These are phyloP conservation scores for Oreocharis arfaki DNA, from an alignment of 2,113 vertebrate genomes.

Conservation along the genomic window DNA sequence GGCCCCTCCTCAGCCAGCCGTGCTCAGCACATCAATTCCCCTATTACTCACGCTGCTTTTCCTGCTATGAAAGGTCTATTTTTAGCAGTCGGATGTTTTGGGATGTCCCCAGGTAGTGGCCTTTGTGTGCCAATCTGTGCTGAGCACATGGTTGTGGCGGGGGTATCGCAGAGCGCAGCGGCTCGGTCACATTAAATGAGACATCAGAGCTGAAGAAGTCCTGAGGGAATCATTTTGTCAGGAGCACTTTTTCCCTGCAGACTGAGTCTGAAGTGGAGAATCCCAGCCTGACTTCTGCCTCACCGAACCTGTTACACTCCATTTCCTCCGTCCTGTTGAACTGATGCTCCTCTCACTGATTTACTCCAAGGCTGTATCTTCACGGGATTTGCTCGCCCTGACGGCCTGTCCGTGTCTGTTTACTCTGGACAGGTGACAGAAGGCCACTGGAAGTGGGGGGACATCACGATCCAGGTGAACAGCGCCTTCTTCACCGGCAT, in stretches of 20 bases:
- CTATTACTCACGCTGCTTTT: constrained; percentile 47
- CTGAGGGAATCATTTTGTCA: neutral
- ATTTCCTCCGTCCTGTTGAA: neutral
- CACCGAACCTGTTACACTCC: neutral
- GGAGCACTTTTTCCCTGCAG: neutral
- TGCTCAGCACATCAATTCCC: constrained; percentile 26
- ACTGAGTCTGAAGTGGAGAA: neutral
- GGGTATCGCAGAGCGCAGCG: rapidly evolving
- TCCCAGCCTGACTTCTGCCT: neutral
- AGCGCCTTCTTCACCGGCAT: constrained; percentile 98
- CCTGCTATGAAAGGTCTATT: constrained; percentile 30
- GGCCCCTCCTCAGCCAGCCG: neutral
- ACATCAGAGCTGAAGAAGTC: neutral
- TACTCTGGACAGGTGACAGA: constrained; percentile 83
- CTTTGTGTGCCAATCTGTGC: neutral
- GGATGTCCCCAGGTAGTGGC: constrained; percentile 37
- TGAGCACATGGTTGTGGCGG: neutral
- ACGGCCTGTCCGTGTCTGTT: rapidly evolving
- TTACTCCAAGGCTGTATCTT: neutral
- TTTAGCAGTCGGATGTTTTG: constrained; percentile 47
- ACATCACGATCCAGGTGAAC: constrained; percentile 86
- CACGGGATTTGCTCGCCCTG: neutral
- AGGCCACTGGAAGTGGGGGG: constrained; percentile 96
- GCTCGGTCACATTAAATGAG: neutral
- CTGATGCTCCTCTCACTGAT: neutral